Conservation (phyloP, 2,888 invertebrate genomes). For the Panorpa germanica region DNA sequence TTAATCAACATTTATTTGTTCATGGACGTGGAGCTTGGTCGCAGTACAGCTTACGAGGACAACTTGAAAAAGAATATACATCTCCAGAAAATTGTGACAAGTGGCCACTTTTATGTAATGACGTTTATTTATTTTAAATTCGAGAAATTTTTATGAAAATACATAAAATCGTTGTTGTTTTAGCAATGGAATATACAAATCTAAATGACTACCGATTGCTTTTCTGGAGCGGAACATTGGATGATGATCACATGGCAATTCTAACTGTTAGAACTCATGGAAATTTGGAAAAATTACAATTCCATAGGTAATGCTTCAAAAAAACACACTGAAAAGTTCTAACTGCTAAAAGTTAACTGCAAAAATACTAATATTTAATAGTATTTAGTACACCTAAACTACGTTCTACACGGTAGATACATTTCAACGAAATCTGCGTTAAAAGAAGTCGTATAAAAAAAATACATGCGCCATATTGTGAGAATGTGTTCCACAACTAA, state of each 20-base stretch:
- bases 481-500: no score
- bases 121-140: not conserved
- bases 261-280: slow-evolving; percentile 36
- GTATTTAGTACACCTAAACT: no score
- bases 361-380: no score
- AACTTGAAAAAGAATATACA: slow-evolving; percentile 35
- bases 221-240: slow-evolving; percentile 69
- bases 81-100: slow-evolving; percentile 35
- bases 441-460: no score
- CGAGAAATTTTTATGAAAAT: not conserved
- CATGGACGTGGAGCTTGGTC: slow-evolving; percentile 63
- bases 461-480: no score
- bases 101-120: slow-evolving; percentile 57
- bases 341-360: no score
- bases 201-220: slow-evolving; percentile 48
- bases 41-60: slow-evolving; percentile 59
- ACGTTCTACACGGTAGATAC: no score
- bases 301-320: no score
- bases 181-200: slow-evolving; percentile 51
- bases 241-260: slow-evolving; percentile 50
- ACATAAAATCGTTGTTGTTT: slow-evolving; percentile 11
- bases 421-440: no score
- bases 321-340: no score
- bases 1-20: slow-evolving; percentile 54
- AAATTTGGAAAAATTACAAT: no score